Evolutionary conservation across 2,797 vertebrate species (phyloP).

Genomic region (Lindbergichthys nudifrons): DNA sequence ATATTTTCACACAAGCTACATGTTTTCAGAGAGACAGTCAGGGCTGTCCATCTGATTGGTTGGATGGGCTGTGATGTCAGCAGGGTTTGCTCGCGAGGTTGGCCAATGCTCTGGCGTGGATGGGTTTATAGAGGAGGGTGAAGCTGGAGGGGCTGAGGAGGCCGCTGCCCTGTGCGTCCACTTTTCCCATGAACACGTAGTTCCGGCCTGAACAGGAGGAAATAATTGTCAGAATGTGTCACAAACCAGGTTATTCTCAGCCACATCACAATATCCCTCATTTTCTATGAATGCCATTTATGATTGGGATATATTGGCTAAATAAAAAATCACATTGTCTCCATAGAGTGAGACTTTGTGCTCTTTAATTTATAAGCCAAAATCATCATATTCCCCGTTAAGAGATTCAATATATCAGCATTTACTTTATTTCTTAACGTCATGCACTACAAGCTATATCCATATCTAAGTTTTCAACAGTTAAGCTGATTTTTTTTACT

Average conservation of each 20-base stretch:
- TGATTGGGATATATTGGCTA: not conserved
- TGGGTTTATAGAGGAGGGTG: slow-evolving; percentile 84
- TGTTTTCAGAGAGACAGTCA: slow-evolving; percentile 4
- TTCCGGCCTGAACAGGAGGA: slow-evolving; percentile 79
- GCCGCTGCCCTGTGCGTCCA: slow-evolving; percentile 81
- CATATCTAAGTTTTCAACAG: not conserved
- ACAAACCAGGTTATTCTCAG: not conserved
- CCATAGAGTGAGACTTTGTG: slow-evolving; percentile 4
- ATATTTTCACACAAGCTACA: slow-evolving; percentile 33
- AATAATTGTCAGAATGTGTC: not conserved
- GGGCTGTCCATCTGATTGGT: slow-evolving; percentile 38
- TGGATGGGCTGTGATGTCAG: slow-evolving; percentile 65
- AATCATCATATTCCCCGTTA: not conserved
- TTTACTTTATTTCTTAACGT: not conserved
- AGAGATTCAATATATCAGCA: not conserved
- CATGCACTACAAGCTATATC: not conserved
- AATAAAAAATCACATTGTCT: slow-evolving; percentile 33
- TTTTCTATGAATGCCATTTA: not conserved
- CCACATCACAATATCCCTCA: not conserved
- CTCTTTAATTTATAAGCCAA: not conserved
- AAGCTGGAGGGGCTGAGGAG: slow-evolving; percentile 87
- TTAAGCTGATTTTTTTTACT: not conserved
- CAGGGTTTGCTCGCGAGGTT: slow-evolving; percentile 82
- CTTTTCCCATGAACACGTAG: slow-evolving; percentile 91
- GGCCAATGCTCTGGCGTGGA: slow-evolving; percentile 87